Conservation (phyloP, 2,888 invertebrate genomes). For the Leptopterna dolabrata region DNA sequence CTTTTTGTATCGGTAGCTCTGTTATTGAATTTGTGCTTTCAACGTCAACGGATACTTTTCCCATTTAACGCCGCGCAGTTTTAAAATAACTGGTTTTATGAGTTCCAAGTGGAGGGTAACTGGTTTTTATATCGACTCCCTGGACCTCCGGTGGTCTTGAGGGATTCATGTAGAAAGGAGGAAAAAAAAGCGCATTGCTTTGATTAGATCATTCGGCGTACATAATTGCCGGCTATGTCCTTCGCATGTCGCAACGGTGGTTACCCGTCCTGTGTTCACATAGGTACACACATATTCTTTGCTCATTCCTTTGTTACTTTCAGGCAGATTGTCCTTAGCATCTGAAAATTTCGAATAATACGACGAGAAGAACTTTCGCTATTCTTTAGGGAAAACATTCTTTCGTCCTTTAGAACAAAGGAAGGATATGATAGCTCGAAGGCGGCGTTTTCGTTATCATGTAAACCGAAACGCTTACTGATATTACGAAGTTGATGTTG, state of each 20-base stretch:
- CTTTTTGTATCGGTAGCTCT: too few species aligned
- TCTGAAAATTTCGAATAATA: neutral
- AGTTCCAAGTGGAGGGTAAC: neutral
- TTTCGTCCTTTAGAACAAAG: neutral
- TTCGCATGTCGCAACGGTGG: constrained; percentile 29
- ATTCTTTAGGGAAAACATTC: neutral
- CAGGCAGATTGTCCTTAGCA: neutral
- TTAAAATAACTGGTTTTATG: neutral
- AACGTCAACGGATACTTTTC: too few species aligned
- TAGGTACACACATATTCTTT: neutral
- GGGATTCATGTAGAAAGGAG: neutral
- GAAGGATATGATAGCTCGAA: too few species aligned
- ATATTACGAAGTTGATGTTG: neutral
- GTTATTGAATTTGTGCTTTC: too few species aligned
- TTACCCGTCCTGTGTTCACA: neutral
- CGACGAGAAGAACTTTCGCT: constrained; percentile 21
- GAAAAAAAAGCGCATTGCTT: neutral
- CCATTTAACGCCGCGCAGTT: too few species aligned
- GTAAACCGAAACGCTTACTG: neutral
- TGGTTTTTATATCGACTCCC: neutral
- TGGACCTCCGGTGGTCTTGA: neutral
- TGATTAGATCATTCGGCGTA: constrained; percentile 12
- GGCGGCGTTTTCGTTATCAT: neutral
- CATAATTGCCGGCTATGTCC: neutral
- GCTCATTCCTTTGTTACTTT: constrained; percentile 23